Percentiles rank a stretch among this genome's conserved stretches.
phyloP scores from a whole-genome alignment of 2,888 invertebrate genomes.

The Petrophora chlorosata region DNA sequence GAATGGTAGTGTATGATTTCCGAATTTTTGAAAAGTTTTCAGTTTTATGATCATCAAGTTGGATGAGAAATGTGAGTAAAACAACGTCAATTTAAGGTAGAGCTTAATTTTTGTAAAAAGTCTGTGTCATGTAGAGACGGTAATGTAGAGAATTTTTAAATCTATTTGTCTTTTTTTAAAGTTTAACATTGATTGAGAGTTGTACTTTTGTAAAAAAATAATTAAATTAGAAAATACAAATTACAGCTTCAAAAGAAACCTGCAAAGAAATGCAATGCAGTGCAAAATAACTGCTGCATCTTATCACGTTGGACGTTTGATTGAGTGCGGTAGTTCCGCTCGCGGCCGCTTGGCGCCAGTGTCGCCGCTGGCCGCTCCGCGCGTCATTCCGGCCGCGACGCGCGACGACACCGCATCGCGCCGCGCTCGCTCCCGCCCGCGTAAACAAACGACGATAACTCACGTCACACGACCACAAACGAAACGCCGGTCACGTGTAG shows the following conservation, averaged over 20 bases:
- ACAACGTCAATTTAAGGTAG: too few relatives aligned
- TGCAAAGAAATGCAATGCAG: conserved; percentile 43
- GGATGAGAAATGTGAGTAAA: too few relatives aligned
- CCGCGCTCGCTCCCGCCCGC: conserved; percentile 51
- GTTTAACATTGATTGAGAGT: neutral
- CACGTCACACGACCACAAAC: conserved; percentile 41
- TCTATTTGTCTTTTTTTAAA: too few relatives aligned
- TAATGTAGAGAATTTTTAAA: too few relatives aligned
- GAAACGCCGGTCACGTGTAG: conserved; percentile 60
- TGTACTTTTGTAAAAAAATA: neutral
- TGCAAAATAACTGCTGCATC: conserved; percentile 56
- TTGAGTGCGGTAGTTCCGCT: conserved; percentile 58
- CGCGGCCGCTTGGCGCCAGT: conserved; percentile 55
- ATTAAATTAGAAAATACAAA: neutral
- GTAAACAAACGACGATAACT: conserved; percentile 48
- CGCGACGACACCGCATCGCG: conserved; percentile 67
- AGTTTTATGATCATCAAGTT: too few relatives aligned
- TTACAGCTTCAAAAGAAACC: conserved; percentile 1
- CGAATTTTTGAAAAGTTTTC: neutral
- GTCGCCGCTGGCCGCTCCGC: conserved; percentile 58
- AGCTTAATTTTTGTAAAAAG: too few relatives aligned
- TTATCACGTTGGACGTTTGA: conserved; percentile 63
- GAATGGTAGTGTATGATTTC: neutral
- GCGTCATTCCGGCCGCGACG: conserved; percentile 81
- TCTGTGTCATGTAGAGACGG: too few relatives aligned